Percentiles rank a stretch among this genome's conserved stretches.
Conservation (phyloP, 2,888 invertebrate genomes). For the Cordilura impudica region DNA sequence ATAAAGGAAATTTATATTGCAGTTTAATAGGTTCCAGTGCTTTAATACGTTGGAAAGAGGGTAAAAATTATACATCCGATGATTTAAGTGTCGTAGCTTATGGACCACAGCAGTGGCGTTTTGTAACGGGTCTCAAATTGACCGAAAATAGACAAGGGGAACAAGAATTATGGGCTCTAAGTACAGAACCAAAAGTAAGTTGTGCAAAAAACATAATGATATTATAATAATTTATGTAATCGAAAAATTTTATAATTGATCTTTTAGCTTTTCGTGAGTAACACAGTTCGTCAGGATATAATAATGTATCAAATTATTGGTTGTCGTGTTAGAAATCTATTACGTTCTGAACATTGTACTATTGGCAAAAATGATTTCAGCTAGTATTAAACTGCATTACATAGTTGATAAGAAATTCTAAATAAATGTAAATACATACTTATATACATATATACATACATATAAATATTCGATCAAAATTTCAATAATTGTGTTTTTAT, state of each 20-base stretch:
- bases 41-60: constrained; percentile 86
- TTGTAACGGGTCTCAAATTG: constrained; percentile 86
- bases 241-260: neutral
- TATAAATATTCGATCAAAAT: neutral
- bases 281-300: constrained; percentile 72
- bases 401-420: neutral
- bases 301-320: constrained; percentile 86
- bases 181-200: constrained; percentile 72
- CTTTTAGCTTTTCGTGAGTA: constrained; percentile 66
- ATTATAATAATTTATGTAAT: neutral
- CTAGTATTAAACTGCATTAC: constrained; percentile 2
- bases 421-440: constrained; percentile 43
- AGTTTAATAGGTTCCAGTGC: constrained; percentile 84
- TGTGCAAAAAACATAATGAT: neutral
- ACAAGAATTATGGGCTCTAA: constrained; percentile 84
- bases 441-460: too few relatives aligned
- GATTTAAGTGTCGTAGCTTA: constrained; percentile 79
- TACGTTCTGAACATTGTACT: constrained; percentile 70
- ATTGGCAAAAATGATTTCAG: constrained; percentile 64
- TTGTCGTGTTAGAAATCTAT: constrained; percentile 71
- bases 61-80: constrained; percentile 80
- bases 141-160: constrained; percentile 80
- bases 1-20: constrained; percentile 84
- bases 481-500: neutral
- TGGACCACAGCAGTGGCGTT: constrained; percentile 84